Conservation (phyloP, 2,113 vertebrate genomes). For the Lota lota region DNA sequence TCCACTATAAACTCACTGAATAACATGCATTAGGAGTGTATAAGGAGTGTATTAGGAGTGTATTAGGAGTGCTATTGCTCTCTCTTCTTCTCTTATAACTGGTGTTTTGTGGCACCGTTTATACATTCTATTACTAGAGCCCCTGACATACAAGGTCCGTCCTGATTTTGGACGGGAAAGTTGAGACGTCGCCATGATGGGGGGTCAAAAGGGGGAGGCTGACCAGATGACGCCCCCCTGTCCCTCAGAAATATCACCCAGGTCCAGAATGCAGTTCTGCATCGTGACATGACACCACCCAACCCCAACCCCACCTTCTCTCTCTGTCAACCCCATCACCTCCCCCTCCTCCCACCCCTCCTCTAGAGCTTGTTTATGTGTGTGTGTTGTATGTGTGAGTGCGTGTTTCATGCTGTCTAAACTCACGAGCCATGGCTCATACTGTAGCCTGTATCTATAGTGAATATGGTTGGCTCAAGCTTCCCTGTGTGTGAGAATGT, state of each 20-base stretch:
- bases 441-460: constrained; percentile 1
- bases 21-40: no score
- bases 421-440: no score
- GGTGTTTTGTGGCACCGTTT: constrained; percentile 70
- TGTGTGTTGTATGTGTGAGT: constrained; percentile 4
- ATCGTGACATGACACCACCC: constrained; percentile 77
- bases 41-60: no score
- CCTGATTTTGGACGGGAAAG: constrained; percentile 68
- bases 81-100: constrained; percentile 53
- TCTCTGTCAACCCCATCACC: constrained; percentile 2
- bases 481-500: not conserved
- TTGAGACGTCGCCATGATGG: constrained; percentile 71
- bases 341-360: no score
- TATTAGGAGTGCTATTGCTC: no score
- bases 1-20: no score
- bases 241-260: constrained; percentile 71
- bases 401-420: no score
- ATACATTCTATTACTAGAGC: constrained; percentile 77
- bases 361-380: not conserved
- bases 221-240: constrained; percentile 67
- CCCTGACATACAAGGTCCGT: constrained; percentile 67
- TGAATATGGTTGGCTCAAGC: not conserved
- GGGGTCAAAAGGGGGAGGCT: constrained; percentile 63
- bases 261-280: constrained; percentile 77
- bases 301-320: constrained; percentile 29